These are phyloP conservation scores for Zygaena filipendulae DNA, from an alignment of 2,888 invertebrate species.

Conservation along the genomic window DNA sequence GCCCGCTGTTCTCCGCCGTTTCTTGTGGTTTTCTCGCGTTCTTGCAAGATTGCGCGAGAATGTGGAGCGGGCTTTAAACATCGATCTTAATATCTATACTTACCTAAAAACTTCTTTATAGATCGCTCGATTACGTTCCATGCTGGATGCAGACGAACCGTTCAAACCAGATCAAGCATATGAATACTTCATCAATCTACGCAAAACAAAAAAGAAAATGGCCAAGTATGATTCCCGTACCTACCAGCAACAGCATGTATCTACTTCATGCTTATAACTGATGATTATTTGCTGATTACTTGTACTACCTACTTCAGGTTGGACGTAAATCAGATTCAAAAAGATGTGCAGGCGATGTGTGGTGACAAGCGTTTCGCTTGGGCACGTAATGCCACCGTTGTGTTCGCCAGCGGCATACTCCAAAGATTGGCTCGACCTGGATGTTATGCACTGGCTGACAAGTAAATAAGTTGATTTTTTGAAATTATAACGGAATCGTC, in stretches of 20 bases:
- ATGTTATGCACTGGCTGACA: conserved; percentile 38
- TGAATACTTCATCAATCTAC: conserved; percentile 48
- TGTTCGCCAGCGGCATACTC: conserved; percentile 49
- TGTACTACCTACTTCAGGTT: no score
- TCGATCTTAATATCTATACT: no score
- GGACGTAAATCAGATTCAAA: conserved; percentile 32
- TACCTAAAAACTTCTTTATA: no score
- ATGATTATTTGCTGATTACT: no score
- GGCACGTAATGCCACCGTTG: conserved; percentile 52
- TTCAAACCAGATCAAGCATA: conserved; percentile 60
- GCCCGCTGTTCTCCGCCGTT: no score
- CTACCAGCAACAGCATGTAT: no score
- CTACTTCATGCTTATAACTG: no score
- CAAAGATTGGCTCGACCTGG: conserved; percentile 41
- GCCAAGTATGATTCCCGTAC: conserved; percentile 25
- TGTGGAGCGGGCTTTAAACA: no score
- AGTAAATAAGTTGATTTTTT: conserved; percentile 30
- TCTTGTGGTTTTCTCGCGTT: no score
- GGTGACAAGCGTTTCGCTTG: conserved; percentile 41
- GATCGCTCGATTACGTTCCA: conserved; percentile 43
- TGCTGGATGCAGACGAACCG: conserved; percentile 55
- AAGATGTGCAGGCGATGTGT: conserved; percentile 34
- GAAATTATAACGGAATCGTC: neutral
- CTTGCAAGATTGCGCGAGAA: no score
- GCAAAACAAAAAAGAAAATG: conserved; percentile 36